Base-by-base conservation (phyloP, 2,888 invertebrate species). In the Orchesella flavescens region DNA sequence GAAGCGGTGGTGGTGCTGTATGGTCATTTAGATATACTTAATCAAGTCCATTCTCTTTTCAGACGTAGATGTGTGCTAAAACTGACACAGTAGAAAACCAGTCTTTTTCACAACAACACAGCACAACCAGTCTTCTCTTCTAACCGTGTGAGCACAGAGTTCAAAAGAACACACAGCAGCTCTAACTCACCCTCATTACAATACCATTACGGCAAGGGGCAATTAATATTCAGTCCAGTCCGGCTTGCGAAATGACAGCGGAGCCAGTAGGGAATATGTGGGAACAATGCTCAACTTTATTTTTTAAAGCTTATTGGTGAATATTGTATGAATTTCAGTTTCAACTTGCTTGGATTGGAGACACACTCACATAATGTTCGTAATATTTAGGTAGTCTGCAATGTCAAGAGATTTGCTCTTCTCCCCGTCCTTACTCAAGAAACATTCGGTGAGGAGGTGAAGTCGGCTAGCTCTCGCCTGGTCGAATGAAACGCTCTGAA, bases 191-290 rank as follows among this genome's bases (percentile, higher is more conserved):
- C 61, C 63, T 61, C 78, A 79, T 79, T 72, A 72, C 63, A 19
- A 69, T 77, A 24, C 61, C 68, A 78, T 78, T 61, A 74, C 69
- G 71, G 75, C 57, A 68, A 34, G 34, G 7, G 34, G 76, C 75
- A 69, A 82, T 82, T 82, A 82, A 82, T 82, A 82, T 82, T 82
- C 82, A 69, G 49, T 71, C 34, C 43, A 74, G 34, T 74, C 72
- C 2, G 34, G 34, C 34, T 34, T 81, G 75, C 71, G 55, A 82
- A 82, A 76, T 76, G 82, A 63, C 75, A 81, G 49, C 34, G 65
- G 75, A 59, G 69, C 59, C 53, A 49, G 61, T 12, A 61, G 74
- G 59, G 68, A 59, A 68, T 43, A 46, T 44, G 57, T 13, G 44
- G 65, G 43, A 57, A 59, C 17, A 44, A 44, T 21, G 34, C 23